Evolutionary conservation across 30 jellyfish, hydroid and myxozoan genomes (phyloP).

Genomic region (Euphysa ruthae): DNA sequence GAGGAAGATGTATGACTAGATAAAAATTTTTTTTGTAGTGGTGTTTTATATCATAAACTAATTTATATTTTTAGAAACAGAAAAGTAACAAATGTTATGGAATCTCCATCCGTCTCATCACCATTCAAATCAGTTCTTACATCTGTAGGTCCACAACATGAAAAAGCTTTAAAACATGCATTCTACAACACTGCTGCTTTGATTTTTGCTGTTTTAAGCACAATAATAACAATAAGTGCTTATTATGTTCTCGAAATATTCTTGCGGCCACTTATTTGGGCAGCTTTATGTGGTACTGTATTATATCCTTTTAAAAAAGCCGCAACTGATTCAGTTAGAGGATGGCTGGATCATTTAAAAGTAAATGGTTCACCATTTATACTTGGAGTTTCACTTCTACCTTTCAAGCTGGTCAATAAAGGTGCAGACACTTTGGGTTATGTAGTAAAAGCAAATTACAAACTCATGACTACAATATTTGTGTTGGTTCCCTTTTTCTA

Average conservation of each 20-base stretch:
- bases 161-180: slow-evolving; percentile 71
- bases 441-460: slow-evolving; percentile 37
- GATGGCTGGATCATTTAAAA: slow-evolving; percentile 55
- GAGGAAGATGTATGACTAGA: too few species aligned
- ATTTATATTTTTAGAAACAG: too few species aligned
- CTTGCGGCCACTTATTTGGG: slow-evolving; percentile 91
- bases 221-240: slow-evolving; percentile 50
- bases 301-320: slow-evolving; percentile 74
- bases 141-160: slow-evolving; percentile 72
- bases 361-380: slow-evolving; percentile 66
- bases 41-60: too few species aligned
- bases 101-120: slow-evolving; percentile 39
- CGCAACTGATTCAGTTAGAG: slow-evolving; percentile 50
- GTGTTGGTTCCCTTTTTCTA: slow-evolving; percentile 50
- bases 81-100: too few species aligned
- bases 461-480: slow-evolving; percentile 24
- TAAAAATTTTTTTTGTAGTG: too few species aligned
- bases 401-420: slow-evolving; percentile 42
- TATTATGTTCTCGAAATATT: slow-evolving; percentile 77
- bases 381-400: slow-evolving; percentile 63
- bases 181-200: slow-evolving; percentile 92
- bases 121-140: slow-evolving; percentile 61
- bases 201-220: slow-evolving; percentile 68
- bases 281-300: slow-evolving; percentile 84
- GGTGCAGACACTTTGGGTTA: slow-evolving; percentile 54